Base-by-base conservation (phyloP, 2,797 vertebrate species). In the Rousettus madagascariensis region DNA sequence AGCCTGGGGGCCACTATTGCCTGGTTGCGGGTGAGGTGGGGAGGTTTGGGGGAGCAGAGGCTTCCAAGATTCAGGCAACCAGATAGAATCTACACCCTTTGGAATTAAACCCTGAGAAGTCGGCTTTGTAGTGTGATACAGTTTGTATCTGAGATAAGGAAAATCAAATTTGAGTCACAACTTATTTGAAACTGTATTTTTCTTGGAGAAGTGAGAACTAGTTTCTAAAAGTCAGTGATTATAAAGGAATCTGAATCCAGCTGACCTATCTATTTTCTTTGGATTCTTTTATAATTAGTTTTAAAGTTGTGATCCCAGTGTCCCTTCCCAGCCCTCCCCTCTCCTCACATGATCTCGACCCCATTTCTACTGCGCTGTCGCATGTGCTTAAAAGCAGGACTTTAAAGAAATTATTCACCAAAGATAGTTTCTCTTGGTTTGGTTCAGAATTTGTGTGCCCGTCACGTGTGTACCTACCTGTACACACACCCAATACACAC, bases 201-300 rank as follows among this genome's bases (percentile, higher is more conserved):
- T 90, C 82, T 94, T 93, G 33, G 74, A 96, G 69, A 97, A 95
- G 74, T 46, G 75, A 86, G 86, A 96, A 77, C 55, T 90, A 49
- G 24, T 63, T 96, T 94, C 84, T 79, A 96, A 87, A 96, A 96
- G 96, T 89, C 75, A 93, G 66, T 57, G 95, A 96, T 96, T 96
- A 86, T 89, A 57, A 3, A 95, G 96, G 92, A 97, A 80, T 96
- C 90, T 95, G 88, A 98, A 97, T 94, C 93, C 95, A 86, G 75
- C 55, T 89, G 86, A 95, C 91, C 90, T 95, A 63, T 26, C 91
- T 74, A 38, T 95, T 97, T 84, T 91, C 22, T 94, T 94, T 15
- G 0, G 82, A 95, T 87, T 75, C 86, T 97, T 94, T 95, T 80
- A 68, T 95, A 94, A 86, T 94, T 71, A 72, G 33, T 84, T 93